Percentiles rank a stretch among this genome's conserved stretches.
These are phyloP conservation scores for chimpanzee (Pan troglodytes) DNA, from an alignment of 2,113 vertebrate genomes.

Conservation along the genomic window DNA sequence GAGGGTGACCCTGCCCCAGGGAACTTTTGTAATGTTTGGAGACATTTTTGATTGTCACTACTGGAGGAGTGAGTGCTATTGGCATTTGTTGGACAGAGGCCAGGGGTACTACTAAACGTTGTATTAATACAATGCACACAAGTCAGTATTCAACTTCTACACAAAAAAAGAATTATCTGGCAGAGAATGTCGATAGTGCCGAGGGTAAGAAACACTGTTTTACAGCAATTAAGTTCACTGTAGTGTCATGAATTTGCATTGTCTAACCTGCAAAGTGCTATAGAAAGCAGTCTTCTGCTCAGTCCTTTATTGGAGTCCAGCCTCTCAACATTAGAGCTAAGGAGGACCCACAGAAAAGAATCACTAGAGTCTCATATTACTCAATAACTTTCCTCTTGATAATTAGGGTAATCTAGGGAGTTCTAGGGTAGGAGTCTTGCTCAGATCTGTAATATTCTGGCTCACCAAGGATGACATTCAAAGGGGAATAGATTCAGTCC, in stretches of 20 bases:
- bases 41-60: neutral
- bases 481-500: neutral
- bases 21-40: neutral
- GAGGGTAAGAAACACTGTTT: neutral
- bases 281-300: neutral
- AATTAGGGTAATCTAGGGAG: neutral
- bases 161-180: neutral
- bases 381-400: neutral
- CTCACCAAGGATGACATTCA: neutral
- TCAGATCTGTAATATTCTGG: neutral
- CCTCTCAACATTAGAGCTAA: neutral
- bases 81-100: neutral
- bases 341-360: neutral
- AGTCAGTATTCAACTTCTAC: neutral
- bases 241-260: neutral
- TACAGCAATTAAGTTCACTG: neutral
- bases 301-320: neutral
- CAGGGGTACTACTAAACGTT: neutral
- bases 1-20: neutral
- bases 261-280: neutral
- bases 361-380: neutral
- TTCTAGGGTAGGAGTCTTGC: neutral
- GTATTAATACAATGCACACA: neutral
- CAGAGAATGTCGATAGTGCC: too few relatives aligned
- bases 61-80: neutral